Conservation (phyloP, 2,888 invertebrate genomes). For the Trimorus sp. region DNA sequence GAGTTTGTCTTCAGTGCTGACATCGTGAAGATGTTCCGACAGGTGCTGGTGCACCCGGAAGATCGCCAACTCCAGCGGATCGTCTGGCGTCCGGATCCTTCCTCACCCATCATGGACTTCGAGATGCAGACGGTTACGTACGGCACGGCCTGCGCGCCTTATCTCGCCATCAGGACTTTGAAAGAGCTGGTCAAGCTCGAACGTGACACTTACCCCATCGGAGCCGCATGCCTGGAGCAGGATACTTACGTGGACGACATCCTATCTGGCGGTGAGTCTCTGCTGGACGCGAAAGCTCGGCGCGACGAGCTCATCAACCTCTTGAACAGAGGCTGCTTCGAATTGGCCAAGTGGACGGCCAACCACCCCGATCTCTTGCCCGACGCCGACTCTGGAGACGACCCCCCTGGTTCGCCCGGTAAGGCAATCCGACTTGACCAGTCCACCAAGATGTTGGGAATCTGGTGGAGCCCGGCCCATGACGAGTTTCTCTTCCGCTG, state of each 20-base stretch:
- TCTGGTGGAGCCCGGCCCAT: neutral
- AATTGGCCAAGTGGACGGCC: constrained; percentile 7
- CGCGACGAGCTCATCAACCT: neutral
- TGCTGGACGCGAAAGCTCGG: neutral
- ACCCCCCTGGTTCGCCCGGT: neutral
- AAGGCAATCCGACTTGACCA: neutral
- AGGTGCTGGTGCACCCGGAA: neutral
- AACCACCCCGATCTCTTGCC: constrained; percentile 5
- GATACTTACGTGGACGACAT: constrained; percentile 14
- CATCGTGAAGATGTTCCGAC: constrained; percentile 13
- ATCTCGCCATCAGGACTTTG: constrained; percentile 1
- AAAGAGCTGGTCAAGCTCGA: constrained; percentile 8
- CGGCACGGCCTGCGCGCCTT: constrained; percentile 9
- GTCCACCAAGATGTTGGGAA: constrained; percentile 7
- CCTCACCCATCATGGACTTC: neutral
- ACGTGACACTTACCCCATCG: neutral
- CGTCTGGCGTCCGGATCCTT: constrained; percentile 1
- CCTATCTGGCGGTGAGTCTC: neutral
- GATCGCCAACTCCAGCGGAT: constrained; percentile 8
- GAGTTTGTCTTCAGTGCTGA: constrained; percentile 7
- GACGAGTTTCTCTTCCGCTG: neutral
- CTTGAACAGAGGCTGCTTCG: neutral
- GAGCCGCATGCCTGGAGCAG: neutral
- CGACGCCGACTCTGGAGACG: neutral
- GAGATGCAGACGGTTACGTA: neutral